A percentile compares a stretch with the other conserved stretches of the same genome.
Evolutionary conservation across 2,113 vertebrate species (phyloP).

Genomic region (Cryptomyrus ogoouensis): DNA sequence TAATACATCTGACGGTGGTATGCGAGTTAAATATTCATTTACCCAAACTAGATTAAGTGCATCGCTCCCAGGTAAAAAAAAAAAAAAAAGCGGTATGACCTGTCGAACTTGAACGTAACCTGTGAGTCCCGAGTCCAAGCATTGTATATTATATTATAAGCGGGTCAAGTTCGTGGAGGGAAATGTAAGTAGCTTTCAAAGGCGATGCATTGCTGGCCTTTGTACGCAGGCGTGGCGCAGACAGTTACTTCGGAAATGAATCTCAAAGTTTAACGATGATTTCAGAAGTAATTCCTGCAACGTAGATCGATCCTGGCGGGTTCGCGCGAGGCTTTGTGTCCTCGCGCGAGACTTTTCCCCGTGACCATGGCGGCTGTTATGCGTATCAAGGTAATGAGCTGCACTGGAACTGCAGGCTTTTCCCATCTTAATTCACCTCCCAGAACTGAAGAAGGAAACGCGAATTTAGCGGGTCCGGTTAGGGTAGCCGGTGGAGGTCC

Average conservation of each 20-base stretch:
- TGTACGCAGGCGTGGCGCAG: background rate
- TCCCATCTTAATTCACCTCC: background rate
- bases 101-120: background rate
- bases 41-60: background rate
- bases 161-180: background rate
- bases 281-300: background rate
- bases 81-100: background rate
- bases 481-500: background rate
- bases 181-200: background rate
- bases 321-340: background rate
- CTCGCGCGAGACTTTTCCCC: background rate
- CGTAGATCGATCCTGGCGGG: too few species aligned
- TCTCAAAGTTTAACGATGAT: background rate
- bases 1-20: background rate
- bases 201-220: background rate
- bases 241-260: background rate
- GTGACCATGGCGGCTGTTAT: background rate
- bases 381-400: background rate
- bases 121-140: background rate
- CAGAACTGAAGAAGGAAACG: background rate
- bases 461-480: background rate
- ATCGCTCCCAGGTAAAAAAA: background rate
- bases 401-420: background rate
- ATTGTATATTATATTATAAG: background rate
- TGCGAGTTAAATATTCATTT: background rate